A percentile compares a stretch with the other conserved stretches of the same genome.
Evolutionary conservation across 2,113 vertebrate species (phyloP).

Genomic region (Tiliqua scincoides): DNA sequence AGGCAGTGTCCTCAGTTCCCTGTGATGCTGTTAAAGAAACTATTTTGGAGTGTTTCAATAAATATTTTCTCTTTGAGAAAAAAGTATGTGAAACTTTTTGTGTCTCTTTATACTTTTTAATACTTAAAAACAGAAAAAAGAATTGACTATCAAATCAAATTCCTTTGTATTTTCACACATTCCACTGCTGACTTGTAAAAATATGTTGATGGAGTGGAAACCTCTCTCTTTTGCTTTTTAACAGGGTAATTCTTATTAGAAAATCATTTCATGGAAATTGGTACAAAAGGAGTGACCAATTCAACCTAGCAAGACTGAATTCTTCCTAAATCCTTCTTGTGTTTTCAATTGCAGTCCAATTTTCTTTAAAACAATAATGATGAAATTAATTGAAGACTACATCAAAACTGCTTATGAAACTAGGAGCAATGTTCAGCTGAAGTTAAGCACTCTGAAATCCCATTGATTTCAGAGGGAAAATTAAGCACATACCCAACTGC

Average conservation of each 20-base stretch:
- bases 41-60: neutral
- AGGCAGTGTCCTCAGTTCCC: constrained; percentile 44
- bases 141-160: neutral
- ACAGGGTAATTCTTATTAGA: fast-evolving
- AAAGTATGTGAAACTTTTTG: neutral
- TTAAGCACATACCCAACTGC: no score
- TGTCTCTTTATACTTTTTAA: neutral
- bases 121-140: neutral
- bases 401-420: no score
- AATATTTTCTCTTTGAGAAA: constrained; percentile 15
- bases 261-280: fast-evolving
- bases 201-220: neutral
- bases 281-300: neutral
- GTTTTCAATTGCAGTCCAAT: neutral
- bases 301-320: neutral
- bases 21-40: constrained; percentile 26
- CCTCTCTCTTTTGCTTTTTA: neutral
- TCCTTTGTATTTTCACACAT: neutral
- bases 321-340: neutral
- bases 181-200: neutral
- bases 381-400: no score
- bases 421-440: no score
- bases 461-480: no score
- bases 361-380: neutral
- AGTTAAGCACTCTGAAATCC: no score